phyloP scores from a whole-genome alignment of 2,888 invertebrate species.

The Nematopogon swammerdamellus region DNA sequence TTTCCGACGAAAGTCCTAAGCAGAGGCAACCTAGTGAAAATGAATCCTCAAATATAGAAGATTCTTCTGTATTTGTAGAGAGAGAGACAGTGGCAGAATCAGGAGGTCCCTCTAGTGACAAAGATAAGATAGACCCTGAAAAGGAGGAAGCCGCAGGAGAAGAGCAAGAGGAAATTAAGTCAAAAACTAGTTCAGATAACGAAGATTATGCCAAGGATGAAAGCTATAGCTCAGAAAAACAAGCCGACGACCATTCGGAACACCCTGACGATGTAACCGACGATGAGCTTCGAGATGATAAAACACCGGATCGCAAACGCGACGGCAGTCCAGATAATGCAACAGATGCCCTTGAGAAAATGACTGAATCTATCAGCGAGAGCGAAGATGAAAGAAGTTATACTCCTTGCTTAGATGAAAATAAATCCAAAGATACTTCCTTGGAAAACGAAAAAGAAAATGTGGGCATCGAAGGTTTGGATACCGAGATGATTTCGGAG shows the following conservation, averaged over 20 bases:
- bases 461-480: constrained; percentile 57
- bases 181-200: constrained; percentile 11
- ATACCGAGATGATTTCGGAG: constrained; percentile 73
- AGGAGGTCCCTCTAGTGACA: no score
- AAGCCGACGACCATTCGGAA: constrained; percentile 10
- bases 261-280: constrained; percentile 5
- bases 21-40: no score
- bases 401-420: constrained; percentile 70
- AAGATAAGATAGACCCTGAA: constrained; percentile 8
- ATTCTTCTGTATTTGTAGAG: constrained; percentile 9
- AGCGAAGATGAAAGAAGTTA: constrained; percentile 66
- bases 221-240: no score
- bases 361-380: constrained; percentile 64
- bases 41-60: constrained; percentile 5
- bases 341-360: constrained; percentile 25
- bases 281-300: constrained; percentile 2
- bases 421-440: constrained; percentile 42
- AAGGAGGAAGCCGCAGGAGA: constrained; percentile 12
- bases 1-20: no score
- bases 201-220: constrained; percentile 4
- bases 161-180: constrained; percentile 14
- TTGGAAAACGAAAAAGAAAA: constrained; percentile 33
- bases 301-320: background rate
- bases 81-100: constrained; percentile 8
- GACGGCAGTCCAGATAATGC: background rate